Evolutionary conservation across 2,113 vertebrate species (phyloP).

Genomic region (Syngnathus typhle): DNA sequence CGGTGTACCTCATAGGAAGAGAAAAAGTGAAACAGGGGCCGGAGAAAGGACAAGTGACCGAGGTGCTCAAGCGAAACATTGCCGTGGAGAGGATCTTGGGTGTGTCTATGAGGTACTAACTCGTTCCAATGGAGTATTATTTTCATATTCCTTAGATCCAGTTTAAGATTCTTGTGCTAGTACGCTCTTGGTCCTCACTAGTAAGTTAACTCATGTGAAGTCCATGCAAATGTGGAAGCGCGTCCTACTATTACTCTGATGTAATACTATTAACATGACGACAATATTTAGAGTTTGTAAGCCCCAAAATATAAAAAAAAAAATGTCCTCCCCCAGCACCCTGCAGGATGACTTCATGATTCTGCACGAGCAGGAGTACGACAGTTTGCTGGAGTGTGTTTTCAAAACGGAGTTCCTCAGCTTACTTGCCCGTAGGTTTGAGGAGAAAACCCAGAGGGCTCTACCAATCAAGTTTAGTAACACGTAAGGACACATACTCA

Average conservation of each 20-base stretch:
- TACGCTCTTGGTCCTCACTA: not conserved
- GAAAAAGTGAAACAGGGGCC: constrained; percentile 94
- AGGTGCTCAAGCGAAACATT: constrained; percentile 87
- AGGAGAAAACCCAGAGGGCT: constrained; percentile 89
- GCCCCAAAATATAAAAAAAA: not conserved
- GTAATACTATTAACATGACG: too few relatives aligned
- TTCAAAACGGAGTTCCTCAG: constrained; percentile 98
- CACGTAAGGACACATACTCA: constrained; percentile 75
- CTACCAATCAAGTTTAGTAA: constrained; percentile 93
- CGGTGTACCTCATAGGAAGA: constrained; percentile 89
- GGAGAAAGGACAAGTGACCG: constrained; percentile 88
- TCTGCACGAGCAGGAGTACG: constrained; percentile 93
- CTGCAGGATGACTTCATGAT: constrained; percentile 92
- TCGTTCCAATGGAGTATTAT: not conserved
- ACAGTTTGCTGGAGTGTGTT: constrained; percentile 89
- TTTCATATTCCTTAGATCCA: not conserved
- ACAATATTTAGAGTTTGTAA: not conserved
- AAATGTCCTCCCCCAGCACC: constrained; percentile 66
- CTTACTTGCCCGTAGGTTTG: constrained; percentile 83
- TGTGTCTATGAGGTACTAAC: constrained; percentile 84
- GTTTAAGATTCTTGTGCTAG: not conserved
- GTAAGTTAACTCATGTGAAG: not conserved
- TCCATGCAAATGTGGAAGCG: not conserved
- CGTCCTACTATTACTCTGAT: not conserved
- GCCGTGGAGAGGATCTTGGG: constrained; percentile 87